These are phyloP conservation scores for Propithecus coquereli DNA, from an alignment of 2,113 vertebrate genomes.

Conservation along the genomic window DNA sequence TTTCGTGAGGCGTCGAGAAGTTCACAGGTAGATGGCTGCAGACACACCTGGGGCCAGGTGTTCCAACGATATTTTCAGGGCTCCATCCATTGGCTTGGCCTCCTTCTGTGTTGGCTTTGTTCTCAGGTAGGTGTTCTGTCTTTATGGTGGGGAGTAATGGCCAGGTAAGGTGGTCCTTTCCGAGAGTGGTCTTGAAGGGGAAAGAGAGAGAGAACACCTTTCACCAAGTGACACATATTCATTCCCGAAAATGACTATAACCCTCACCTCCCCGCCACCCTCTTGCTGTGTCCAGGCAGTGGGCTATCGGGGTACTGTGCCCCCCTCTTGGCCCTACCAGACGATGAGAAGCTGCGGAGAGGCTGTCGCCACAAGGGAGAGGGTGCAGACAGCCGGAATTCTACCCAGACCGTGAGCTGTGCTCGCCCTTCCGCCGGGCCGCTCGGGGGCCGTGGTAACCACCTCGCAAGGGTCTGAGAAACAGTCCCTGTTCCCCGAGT, in stretches of 20 bases:
- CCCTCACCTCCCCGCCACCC: rapidly evolving
- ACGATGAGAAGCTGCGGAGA: rapidly evolving
- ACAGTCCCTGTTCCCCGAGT: rapidly evolving
- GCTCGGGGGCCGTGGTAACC: too few species aligned
- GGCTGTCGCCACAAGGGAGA: neutral
- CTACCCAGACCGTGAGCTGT: rapidly evolving
- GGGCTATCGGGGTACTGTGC: rapidly evolving
- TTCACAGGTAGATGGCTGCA: neutral
- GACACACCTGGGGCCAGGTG: rapidly evolving
- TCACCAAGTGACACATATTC: rapidly evolving
- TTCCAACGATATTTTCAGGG: rapidly evolving
- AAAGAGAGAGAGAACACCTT: neutral
- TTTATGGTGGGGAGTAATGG: rapidly evolving
- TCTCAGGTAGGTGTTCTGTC: neutral
- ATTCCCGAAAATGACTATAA: rapidly evolving
- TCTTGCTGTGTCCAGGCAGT: rapidly evolving
- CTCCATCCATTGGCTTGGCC: rapidly evolving
- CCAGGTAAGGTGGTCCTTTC: rapidly evolving
- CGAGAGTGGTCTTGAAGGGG: too few species aligned
- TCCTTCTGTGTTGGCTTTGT: neutral
- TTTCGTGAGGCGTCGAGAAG: neutral
- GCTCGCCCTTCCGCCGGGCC: rapidly evolving
- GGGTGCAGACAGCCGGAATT: rapidly evolving
- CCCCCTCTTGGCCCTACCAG: too few species aligned
- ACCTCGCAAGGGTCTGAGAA: too few species aligned